A percentile compares a stretch with the other conserved stretches of the same genome.
Conservation (phyloP, 2,888 invertebrate species). For the Diplolepis rosae region DNA sequence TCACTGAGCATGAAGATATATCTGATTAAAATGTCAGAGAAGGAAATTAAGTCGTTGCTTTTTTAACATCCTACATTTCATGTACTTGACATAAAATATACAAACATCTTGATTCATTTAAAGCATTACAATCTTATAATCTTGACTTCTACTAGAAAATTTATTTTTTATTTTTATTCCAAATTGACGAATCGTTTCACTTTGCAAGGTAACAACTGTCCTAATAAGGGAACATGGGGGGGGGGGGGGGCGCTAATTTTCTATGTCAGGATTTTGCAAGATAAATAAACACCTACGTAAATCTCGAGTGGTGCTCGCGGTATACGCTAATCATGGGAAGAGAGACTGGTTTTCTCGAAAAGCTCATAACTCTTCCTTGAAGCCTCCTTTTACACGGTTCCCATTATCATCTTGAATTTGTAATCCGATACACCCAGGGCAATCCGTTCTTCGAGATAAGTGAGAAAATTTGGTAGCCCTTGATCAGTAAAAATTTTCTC, state of each 20-base stretch:
- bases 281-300: conserved; percentile 24
- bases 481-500: too few relatives aligned
- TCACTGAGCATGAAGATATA: background rate
- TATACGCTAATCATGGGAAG: conserved; percentile 42
- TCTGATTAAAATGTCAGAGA: background rate
- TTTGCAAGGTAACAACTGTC: background rate
- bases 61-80: background rate
- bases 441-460: background rate
- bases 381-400: conserved; percentile 31
- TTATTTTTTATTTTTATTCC: background rate
- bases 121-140: background rate
- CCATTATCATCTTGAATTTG: conserved; percentile 36
- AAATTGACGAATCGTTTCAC: background rate
- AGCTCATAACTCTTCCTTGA: conserved; percentile 38
- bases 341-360: conserved; percentile 29
- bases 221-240: background rate
- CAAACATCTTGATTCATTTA: background rate
- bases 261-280: background rate
- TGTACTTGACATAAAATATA: background rate
- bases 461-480: background rate
- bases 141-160: too few relatives aligned
- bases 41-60: background rate
- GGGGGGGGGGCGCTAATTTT: background rate
- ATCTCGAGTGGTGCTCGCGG: conserved; percentile 28
- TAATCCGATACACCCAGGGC: conserved; percentile 22